Evolutionary conservation across 2,113 vertebrate species (phyloP).

Genomic region (Amblyopsis rosae): DNA sequence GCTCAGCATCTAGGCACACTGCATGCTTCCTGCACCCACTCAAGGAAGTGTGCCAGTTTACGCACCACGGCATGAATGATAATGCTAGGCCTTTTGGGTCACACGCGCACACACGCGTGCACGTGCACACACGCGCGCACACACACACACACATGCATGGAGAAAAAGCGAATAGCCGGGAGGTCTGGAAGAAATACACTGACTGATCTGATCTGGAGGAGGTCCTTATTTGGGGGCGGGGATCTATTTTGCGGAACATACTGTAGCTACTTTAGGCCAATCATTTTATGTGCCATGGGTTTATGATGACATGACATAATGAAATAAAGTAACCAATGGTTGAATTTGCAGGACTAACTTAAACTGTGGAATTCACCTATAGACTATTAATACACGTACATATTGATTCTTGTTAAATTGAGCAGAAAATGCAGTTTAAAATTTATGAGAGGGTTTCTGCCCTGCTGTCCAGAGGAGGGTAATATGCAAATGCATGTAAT

Average conservation of each 20-base stretch:
- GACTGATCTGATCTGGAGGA: slow-evolving; percentile 2
- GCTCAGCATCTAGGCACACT: slow-evolving; percentile 49
- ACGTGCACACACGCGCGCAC: neutral
- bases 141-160: neutral
- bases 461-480: too few relatives aligned
- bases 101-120: neutral
- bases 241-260: neutral
- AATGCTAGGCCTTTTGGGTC: slow-evolving; percentile 9
- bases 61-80: slow-evolving; percentile 5
- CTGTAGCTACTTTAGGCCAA: slow-evolving; percentile 14
- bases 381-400: neutral
- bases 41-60: slow-evolving; percentile 39
- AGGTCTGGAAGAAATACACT: neutral
- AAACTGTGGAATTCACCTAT: slow-evolving; percentile 5
- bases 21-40: slow-evolving; percentile 38
- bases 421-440: slow-evolving; percentile 17
- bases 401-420: slow-evolving; percentile 18
- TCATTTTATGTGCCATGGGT: neutral
- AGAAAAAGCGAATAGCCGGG: slow-evolving; percentile 6
- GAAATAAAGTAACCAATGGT: neutral
- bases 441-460: too few relatives aligned
- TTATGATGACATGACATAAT: slow-evolving; percentile 16
- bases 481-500: too few relatives aligned
- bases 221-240: neutral
- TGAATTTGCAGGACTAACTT: slow-evolving; percentile 3